Evolutionary conservation across 2,113 vertebrate species (phyloP).

Genomic region (Strigops habroptila): DNA sequence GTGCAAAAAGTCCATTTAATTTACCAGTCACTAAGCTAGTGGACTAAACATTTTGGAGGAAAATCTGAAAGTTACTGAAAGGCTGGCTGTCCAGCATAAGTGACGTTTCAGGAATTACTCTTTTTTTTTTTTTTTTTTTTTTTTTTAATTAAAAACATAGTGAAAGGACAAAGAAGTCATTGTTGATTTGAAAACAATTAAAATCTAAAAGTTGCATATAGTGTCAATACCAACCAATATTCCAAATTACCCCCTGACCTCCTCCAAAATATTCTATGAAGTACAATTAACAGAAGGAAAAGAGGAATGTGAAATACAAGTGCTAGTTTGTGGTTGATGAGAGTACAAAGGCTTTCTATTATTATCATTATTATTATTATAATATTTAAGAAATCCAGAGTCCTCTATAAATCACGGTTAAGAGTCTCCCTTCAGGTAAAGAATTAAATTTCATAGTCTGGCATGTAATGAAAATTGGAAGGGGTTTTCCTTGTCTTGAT

Average conservation of each 20-base stretch:
- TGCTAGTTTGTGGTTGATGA: neutral
- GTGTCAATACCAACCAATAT: neutral
- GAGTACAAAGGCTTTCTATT: constrained; percentile 18
- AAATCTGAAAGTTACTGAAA: neutral
- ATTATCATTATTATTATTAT: neutral
- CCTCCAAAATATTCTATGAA: neutral
- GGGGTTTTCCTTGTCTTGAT: constrained; percentile 46
- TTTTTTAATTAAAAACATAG: neutral
- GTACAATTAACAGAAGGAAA: constrained; percentile 10
- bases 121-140: neutral
- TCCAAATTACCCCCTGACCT: neutral
- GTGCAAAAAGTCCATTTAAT: neutral
- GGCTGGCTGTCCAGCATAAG: neutral
- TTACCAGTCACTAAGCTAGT: neutral
- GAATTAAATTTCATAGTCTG: constrained; percentile 41
- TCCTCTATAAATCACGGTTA: constrained; percentile 38
- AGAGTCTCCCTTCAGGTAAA: constrained; percentile 38
- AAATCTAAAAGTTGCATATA: neutral
- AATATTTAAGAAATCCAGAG: constrained; percentile 2
- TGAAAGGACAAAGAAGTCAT: neutral
- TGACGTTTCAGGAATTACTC: neutral
- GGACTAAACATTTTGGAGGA: neutral
- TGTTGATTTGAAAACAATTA: neutral
- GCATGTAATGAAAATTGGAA: constrained; percentile 31
- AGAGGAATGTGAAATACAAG: neutral